Evolutionary conservation across 2,888 invertebrate genomes (phyloP).

Genomic region (Polyploca ridens): DNA sequence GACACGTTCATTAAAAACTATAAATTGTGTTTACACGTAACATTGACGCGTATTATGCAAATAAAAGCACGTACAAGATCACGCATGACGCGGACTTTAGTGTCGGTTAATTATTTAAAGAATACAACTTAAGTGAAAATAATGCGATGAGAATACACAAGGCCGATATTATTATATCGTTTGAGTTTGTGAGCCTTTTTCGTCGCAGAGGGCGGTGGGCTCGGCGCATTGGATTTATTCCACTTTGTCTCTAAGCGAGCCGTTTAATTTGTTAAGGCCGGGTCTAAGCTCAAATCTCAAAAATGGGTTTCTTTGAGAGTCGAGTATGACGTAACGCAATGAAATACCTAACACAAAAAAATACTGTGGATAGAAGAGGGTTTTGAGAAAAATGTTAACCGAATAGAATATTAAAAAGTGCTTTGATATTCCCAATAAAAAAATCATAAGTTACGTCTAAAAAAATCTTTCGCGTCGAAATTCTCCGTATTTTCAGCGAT

Average conservation of each 20-base stretch:
- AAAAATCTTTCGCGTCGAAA: too few species aligned
- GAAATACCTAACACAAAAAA: too few species aligned
- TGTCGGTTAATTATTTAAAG: constrained; percentile 13
- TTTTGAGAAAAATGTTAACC: too few species aligned
- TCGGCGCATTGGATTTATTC: constrained; percentile 37
- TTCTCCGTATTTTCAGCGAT: too few species aligned
- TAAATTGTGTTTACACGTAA: constrained; percentile 4
- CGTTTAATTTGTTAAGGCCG: constrained; percentile 79
- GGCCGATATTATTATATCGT: constrained; percentile 3
- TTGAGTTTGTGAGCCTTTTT: constrained; percentile 1
- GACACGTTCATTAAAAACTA: not conserved
- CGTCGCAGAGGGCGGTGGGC: not conserved
- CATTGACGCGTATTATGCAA: not conserved
- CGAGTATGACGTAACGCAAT: too few species aligned
- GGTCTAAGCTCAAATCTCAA: too few species aligned
- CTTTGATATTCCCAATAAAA: too few species aligned
- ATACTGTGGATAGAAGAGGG: too few species aligned
- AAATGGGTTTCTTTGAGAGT: too few species aligned
- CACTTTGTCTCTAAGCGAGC: constrained; percentile 44
- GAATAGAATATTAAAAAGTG: too few species aligned
- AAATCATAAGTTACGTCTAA: too few species aligned
- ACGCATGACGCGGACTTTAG: constrained; percentile 11
- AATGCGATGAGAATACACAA: not conserved
- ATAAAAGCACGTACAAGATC: not conserved
- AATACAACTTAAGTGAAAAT: constrained; percentile 12